Conservation (phyloP, 2,113 vertebrate species). For the Haemorhous mexicanus region DNA sequence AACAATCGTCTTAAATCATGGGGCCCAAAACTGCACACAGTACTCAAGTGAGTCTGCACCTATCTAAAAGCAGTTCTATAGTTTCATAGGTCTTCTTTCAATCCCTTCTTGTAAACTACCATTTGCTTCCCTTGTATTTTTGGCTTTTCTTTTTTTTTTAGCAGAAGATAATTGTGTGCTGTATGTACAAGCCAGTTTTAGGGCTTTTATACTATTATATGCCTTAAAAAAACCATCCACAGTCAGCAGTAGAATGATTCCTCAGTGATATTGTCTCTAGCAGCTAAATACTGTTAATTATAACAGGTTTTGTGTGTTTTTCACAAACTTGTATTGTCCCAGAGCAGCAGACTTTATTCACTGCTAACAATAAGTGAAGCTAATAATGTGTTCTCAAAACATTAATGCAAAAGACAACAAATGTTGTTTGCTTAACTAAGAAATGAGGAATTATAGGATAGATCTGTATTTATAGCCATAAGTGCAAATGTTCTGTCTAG, state of each 20-base stretch:
- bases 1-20: not conserved
- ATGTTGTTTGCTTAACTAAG: conserved; percentile 59
- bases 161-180: not conserved
- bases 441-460: conserved; percentile 60
- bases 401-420: conserved; percentile 53
- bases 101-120: not conserved
- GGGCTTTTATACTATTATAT: not conserved
- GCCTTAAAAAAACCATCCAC: not conserved
- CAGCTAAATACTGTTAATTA: not conserved
- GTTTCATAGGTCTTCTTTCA: not conserved
- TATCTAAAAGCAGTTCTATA: not conserved
- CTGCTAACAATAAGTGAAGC: conserved; percentile 45
- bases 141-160: not conserved
- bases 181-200: not conserved
- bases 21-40: not conserved
- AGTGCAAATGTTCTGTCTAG: conserved; percentile 53
- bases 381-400: conserved; percentile 39
- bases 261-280: not conserved
- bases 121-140: not conserved
- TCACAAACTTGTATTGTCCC: not conserved
- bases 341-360: conserved; percentile 19
- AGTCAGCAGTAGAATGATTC: not conserved
- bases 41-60: not conserved
- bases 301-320: not conserved
- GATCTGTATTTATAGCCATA: conserved; percentile 55